phyloP scores from a whole-genome alignment of 2,888 invertebrate genomes.

The Pristionchus arcanus region DNA sequence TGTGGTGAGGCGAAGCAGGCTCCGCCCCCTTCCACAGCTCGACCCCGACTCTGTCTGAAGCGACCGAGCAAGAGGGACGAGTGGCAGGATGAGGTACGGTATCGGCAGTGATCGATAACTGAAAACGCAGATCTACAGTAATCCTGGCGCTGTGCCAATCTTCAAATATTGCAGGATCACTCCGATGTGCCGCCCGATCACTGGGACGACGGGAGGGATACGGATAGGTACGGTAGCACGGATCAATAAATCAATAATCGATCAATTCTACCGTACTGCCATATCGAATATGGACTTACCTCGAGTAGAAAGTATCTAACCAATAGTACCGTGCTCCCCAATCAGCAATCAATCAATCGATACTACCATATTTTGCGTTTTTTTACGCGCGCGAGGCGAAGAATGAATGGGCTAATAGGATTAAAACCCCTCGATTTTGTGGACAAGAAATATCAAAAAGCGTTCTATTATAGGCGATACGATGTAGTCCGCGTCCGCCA shows the following conservation, averaged over 20 bases:
- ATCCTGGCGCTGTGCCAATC: not conserved
- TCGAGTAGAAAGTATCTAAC: too few relatives aligned
- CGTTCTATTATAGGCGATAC: too few relatives aligned
- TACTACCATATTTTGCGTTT: too few relatives aligned
- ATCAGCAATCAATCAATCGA: not conserved
- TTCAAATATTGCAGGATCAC: not conserved
- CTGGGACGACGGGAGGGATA: slow-evolving; percentile 18
- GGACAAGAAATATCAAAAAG: too few relatives aligned
- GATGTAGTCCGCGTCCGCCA: too few relatives aligned
- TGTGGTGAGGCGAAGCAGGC: not conserved
- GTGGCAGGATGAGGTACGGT: not conserved
- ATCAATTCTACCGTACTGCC: not conserved
- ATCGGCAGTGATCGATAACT: not conserved
- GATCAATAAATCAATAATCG: not conserved
- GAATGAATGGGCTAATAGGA: too few relatives aligned
- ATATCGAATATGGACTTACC: too few relatives aligned
- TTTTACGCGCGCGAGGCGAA: too few relatives aligned
- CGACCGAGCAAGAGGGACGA: not conserved
- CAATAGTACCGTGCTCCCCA: too few relatives aligned
- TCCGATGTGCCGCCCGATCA: not conserved
- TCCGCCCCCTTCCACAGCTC: not conserved
- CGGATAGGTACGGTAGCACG: not conserved
- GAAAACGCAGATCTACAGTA: not conserved
- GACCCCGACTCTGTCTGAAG: not conserved
- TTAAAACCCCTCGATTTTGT: too few relatives aligned